Percentiles rank a stretch among this genome's conserved stretches.
These are phyloP conservation scores for Hippopotamyrus pictus DNA, from an alignment of 2,797 vertebrate species.

Conservation along the genomic window DNA sequence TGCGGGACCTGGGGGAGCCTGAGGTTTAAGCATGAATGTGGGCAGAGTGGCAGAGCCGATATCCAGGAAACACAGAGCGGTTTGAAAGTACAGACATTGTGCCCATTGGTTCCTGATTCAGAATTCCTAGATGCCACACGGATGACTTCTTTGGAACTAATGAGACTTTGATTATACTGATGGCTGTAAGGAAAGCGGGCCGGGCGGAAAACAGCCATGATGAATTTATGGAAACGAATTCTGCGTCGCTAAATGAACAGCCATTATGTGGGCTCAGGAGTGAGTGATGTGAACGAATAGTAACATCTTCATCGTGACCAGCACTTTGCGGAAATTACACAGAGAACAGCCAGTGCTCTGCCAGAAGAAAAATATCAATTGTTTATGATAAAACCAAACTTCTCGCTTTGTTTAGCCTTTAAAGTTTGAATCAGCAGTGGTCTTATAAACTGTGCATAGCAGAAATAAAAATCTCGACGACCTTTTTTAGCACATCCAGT, in stretches of 20 bases:
- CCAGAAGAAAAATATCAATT: neutral
- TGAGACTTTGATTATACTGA: constrained; percentile 5
- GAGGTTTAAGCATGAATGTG: neutral
- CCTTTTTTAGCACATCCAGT: neutral
- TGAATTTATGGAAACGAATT: neutral
- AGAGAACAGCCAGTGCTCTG: neutral
- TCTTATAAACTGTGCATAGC: neutral
- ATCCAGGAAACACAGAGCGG: neutral
- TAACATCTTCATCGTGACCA: neutral
- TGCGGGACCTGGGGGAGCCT: neutral
- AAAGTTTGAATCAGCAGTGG: neutral
- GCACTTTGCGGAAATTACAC: neutral
- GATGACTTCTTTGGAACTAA: neutral
- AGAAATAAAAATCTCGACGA: neutral
- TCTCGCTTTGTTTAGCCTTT: neutral
- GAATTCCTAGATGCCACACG: neutral
- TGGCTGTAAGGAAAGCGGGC: neutral
- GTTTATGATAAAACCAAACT: neutral
- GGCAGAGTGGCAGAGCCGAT: neutral
- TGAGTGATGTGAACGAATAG: neutral
- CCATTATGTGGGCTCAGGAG: neutral
- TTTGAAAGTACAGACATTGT: neutral
- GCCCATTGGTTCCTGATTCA: neutral
- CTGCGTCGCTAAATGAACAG: neutral
- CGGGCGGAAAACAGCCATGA: neutral